Evolutionary conservation across 2,113 vertebrate species (phyloP).

Genomic region (Hirundichthys speculiger): DNA sequence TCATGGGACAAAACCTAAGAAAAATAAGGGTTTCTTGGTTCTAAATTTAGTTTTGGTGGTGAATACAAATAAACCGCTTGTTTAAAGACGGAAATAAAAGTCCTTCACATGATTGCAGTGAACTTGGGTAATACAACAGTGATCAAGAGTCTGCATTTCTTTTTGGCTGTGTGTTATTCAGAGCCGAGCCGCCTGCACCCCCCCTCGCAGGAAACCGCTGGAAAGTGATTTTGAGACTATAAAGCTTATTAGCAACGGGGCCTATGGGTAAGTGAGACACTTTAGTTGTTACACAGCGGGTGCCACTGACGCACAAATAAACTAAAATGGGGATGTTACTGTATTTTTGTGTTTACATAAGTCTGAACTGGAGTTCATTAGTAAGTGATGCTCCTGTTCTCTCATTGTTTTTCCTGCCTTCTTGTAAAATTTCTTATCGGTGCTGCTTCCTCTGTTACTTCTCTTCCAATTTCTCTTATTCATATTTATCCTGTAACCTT

Average conservation of each 20-base stretch:
- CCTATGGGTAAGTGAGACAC: slow-evolving; percentile 88
- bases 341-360: slow-evolving; percentile 23
- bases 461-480: too few relatives aligned
- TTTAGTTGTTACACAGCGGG: not conserved
- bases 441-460: too few relatives aligned
- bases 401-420: too few relatives aligned
- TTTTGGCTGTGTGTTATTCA: slow-evolving; percentile 49
- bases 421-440: too few relatives aligned
- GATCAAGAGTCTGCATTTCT: slow-evolving; percentile 12
- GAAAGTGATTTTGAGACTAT: slow-evolving; percentile 94
- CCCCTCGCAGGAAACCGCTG: slow-evolving; percentile 87
- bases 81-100: not conserved
- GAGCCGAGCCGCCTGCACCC: slow-evolving; percentile 72
- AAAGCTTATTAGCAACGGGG: slow-evolving; percentile 95
- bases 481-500: not conserved
- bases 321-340: slow-evolving; percentile 23
- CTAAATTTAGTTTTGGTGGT: too few relatives aligned
- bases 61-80: too few relatives aligned
- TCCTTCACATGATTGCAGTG: not conserved
- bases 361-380: slow-evolving; percentile 13
- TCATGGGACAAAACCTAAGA: too few relatives aligned
- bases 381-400: not conserved
- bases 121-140: not conserved
- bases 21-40: too few relatives aligned
- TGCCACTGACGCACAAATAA: too few relatives aligned